phyloP scores from a whole-genome alignment of 2,888 invertebrate species.

The Eristalis arbustorum region DNA sequence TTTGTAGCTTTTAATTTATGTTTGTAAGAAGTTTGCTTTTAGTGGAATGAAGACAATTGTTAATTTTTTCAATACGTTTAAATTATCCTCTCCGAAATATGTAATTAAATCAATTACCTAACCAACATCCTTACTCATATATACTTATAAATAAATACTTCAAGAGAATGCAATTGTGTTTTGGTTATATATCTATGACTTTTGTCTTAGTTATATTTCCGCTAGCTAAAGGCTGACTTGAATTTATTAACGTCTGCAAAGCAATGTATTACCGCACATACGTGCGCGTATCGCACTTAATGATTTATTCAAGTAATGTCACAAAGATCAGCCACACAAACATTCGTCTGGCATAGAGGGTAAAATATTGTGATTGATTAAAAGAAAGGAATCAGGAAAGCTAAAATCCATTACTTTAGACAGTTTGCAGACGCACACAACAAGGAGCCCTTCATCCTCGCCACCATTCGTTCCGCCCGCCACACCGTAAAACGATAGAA shows the following conservation, averaged over 20 bases:
- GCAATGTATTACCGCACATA: background rate
- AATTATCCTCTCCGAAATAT: too few species aligned
- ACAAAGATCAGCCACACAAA: slow-evolving; percentile 59
- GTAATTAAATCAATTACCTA: too few species aligned
- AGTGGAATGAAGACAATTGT: too few species aligned
- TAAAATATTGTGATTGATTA: slow-evolving; percentile 65
- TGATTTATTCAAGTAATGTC: slow-evolving; percentile 67
- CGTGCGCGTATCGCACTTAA: slow-evolving; percentile 43
- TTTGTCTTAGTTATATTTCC: background rate
- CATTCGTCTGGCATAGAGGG: slow-evolving; percentile 30
- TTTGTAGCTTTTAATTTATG: too few species aligned
- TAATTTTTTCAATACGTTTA: too few species aligned
- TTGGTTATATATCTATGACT: background rate
- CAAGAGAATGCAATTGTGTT: background rate
- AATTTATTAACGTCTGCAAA: slow-evolving; percentile 24
- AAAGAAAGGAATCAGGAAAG: slow-evolving; percentile 65
- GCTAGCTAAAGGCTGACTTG: background rate
- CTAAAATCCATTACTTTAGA: slow-evolving; percentile 69
- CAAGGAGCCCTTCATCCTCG: slow-evolving; percentile 50
- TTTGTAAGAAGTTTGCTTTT: too few species aligned
- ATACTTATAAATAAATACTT: background rate
- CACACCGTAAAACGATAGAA: slow-evolving; percentile 23
- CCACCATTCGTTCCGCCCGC: background rate
- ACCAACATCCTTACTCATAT: too few species aligned
- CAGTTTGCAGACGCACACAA: slow-evolving; percentile 55